Evolutionary conservation across 2,113 vertebrate species (phyloP).

Genomic region (Phyllostomus hastatus): DNA sequence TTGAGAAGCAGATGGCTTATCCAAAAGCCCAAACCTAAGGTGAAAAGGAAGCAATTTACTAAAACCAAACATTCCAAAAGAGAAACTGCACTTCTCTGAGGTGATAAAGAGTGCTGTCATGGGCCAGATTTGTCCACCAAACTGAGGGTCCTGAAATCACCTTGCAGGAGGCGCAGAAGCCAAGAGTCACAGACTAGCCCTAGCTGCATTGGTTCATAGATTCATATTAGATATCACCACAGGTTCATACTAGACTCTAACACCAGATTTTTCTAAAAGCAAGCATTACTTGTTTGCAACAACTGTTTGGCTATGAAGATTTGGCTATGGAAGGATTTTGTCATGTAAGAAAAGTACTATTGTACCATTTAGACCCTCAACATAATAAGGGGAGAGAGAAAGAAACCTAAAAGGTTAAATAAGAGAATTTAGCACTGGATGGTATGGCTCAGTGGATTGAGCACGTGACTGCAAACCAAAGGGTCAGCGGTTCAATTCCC

Average conservation of each 20-base stretch:
- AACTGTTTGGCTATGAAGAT: background rate
- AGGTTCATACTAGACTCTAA: background rate
- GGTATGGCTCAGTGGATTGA: too few relatives aligned
- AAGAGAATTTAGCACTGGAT: background rate
- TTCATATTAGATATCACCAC: background rate
- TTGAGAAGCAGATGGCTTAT: conserved; percentile 58
- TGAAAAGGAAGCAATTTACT: conserved; percentile 54
- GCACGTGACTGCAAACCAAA: too few relatives aligned
- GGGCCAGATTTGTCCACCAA: background rate
- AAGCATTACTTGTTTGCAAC: background rate
- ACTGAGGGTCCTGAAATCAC: background rate
- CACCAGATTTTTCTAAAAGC: conserved; percentile 35
- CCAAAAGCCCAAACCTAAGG: conserved; percentile 58
- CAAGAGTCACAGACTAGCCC: background rate
- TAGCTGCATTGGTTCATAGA: background rate
- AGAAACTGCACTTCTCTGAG: conserved; percentile 34
- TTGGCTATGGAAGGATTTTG: conserved; percentile 5
- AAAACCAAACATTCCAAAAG: conserved; percentile 52
- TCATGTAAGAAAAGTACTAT: conserved; percentile 2
- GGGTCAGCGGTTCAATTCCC: too few relatives aligned
- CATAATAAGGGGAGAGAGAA: background rate
- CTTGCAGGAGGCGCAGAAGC: background rate
- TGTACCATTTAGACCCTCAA: background rate
- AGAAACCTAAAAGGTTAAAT: conserved; percentile 13
- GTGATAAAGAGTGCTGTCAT: background rate